A percentile compares a stretch with the other conserved stretches of the same genome.
Evolutionary conservation across 2,797 vertebrate genomes (phyloP).

Genomic region (Malurus leucopterus): DNA sequence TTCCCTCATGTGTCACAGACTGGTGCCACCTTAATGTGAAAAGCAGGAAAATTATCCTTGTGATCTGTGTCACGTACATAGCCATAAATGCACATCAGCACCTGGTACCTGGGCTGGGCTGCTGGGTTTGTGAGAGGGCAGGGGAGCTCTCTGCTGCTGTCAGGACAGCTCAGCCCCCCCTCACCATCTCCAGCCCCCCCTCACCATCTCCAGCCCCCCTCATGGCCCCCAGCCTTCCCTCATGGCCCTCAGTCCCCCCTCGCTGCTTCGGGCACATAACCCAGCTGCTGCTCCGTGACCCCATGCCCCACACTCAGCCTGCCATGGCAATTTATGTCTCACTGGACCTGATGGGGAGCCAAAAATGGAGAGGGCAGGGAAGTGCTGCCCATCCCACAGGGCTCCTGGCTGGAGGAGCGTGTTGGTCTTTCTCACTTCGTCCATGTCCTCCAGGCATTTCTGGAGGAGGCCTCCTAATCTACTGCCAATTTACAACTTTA

Average conservation of each 20-base stretch:
- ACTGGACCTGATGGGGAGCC: neutral
- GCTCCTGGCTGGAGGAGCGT: neutral
- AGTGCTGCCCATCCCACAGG: rapidly evolving
- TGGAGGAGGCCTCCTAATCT: neutral
- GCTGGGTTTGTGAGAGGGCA: neutral
- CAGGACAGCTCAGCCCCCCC: neutral
- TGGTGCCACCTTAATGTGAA: too few relatives aligned
- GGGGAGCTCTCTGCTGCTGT: neutral
- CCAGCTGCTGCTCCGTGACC: rapidly evolving
- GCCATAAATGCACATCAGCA: rapidly evolving
- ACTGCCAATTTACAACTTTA: neutral
- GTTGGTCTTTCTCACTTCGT: neutral
- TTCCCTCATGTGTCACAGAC: neutral
- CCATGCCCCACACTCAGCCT: rapidly evolving
- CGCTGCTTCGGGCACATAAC: rapidly evolving
- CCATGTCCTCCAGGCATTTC: neutral
- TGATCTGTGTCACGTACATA: neutral
- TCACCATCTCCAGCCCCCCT: neutral
- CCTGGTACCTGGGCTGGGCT: rapidly evolving
- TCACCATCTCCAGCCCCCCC: neutral
- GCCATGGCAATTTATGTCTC: neutral
- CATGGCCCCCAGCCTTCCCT: too few relatives aligned
- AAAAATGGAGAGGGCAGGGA: neutral
- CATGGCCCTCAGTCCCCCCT: too few relatives aligned
- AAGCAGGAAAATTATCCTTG: neutral